Evolutionary conservation across 2,888 invertebrate genomes (phyloP), one percentile per base, ranked within the genome.

Genomic region (Scaeva pyrastri): DNA sequence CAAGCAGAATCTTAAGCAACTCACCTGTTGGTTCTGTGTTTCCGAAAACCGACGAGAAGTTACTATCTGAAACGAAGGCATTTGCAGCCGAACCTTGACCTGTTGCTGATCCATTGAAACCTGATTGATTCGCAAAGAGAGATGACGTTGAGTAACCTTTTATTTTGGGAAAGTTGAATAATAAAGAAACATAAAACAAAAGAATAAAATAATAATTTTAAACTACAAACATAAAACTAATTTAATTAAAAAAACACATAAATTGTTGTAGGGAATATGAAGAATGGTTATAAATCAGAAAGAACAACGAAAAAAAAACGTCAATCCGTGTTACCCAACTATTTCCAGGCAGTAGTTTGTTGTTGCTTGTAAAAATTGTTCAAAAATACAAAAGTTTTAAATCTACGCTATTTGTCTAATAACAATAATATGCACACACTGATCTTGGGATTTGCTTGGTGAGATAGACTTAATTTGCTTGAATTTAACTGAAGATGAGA

Each of bases 11-110:
- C 36, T 43, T 48, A 36, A 68, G 36, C n/a, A 89, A 93, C 94
- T 94, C 94, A 95, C 95, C 95, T 93, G 94, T 92, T 89, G 94
- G 93, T 92, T 96, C 96, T 90, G 94, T 93, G 93, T 94, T 95
- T 93, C 97, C 97, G 93, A 97, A 97, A 90, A 97, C 97, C 90
- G 97, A 96, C 91, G 96, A 95, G 94, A 97, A 97, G 94, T 95
- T 96, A 93, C 96, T 96, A 93, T 97, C 97, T 91, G 96, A 95
- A 91, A 97, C 96, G 94, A 97, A 97, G 90, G 94, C 93, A 92
- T 93, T 94, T 88, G 92, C 91, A 88, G 90, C 91, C 92, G 93
- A 93, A 2, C 77, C 82, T 83, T 91, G 90, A 83, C 91, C 89
- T 88, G 90, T 89, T 90, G 91, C 89, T 87, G 93, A 89, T 89